Conservation (phyloP, 2,888 invertebrate genomes). For the Sinotaia quadrata region DNA sequence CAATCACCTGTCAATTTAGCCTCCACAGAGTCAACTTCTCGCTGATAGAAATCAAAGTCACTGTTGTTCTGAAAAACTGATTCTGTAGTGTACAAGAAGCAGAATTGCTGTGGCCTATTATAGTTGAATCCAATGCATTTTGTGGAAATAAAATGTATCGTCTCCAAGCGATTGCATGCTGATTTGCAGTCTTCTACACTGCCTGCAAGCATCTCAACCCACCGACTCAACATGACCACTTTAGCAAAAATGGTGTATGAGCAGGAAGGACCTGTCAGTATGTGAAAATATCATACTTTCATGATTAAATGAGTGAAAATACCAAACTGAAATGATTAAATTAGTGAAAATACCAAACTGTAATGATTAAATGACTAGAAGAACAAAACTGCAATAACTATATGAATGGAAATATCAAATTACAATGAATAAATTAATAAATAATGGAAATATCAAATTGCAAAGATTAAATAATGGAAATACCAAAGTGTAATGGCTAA, state of each 20-base stretch:
- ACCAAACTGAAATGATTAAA: too few relatives aligned
- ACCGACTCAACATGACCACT: neutral
- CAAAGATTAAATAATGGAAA: too few relatives aligned
- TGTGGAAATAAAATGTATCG: constrained; percentile 13
- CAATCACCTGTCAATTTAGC: constrained; percentile 27
- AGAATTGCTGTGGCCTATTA: neutral
- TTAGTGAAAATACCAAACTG: too few relatives aligned
- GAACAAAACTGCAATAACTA: too few relatives aligned
- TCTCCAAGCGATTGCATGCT: constrained; percentile 9
- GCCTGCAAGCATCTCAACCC: neutral
- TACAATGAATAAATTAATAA: too few relatives aligned
- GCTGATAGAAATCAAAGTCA: constrained; percentile 25
- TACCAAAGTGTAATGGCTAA: too few relatives aligned
- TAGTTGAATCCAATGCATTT: constrained; percentile 34
- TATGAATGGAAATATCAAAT: too few relatives aligned
- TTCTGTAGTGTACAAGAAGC: constrained; percentile 17
- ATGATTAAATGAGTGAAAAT: too few relatives aligned
- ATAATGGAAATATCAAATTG: too few relatives aligned
- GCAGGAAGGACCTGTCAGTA: too few relatives aligned
- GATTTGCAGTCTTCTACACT: constrained; percentile 10
- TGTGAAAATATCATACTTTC: too few relatives aligned
- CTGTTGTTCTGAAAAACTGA: neutral
- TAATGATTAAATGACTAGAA: too few relatives aligned
- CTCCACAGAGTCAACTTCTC: constrained; percentile 15
- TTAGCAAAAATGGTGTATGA: neutral